A percentile compares a stretch with the other conserved stretches of the same genome.
phyloP scores from a whole-genome alignment of 2,797 vertebrate genomes.

The Phrynocephalus forsythii region DNA sequence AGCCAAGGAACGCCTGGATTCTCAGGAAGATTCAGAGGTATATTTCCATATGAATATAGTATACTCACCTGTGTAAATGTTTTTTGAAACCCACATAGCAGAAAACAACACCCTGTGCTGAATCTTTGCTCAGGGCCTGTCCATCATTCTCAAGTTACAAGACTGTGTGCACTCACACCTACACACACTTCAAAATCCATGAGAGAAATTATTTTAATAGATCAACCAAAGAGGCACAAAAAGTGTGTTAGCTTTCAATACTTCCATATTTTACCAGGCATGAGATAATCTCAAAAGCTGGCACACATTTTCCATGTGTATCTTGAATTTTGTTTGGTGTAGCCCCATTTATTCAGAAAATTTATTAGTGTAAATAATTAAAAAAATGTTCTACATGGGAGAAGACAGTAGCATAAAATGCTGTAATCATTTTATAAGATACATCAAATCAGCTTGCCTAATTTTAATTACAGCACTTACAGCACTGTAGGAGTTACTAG shows the following conservation, averaged over 20 bases:
- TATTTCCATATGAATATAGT: background rate
- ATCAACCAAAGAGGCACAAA: no score
- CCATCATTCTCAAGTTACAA: background rate
- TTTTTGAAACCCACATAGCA: background rate
- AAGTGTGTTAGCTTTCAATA: no score
- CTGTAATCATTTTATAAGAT: conserved; percentile 13
- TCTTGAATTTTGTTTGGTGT: no score
- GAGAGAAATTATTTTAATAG: no score
- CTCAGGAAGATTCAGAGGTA: background rate
- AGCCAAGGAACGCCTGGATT: background rate
- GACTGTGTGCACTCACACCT: background rate
- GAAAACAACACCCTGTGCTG: background rate
- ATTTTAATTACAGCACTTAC: no score
- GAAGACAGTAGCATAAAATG: background rate
- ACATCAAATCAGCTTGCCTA: conserved; percentile 14
- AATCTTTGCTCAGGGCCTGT: background rate
- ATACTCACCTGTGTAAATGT: background rate
- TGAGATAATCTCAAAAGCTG: background rate
- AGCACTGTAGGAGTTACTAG: conserved; percentile 11
- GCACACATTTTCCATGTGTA: background rate
- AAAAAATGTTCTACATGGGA: background rate
- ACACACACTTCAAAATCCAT: background rate
- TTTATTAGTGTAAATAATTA: background rate
- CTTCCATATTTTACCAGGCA: no score
- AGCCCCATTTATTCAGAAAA: no score